Base-by-base conservation (phyloP, 2,797 vertebrate genomes). In the Scyliorhinus canicula region DNA sequence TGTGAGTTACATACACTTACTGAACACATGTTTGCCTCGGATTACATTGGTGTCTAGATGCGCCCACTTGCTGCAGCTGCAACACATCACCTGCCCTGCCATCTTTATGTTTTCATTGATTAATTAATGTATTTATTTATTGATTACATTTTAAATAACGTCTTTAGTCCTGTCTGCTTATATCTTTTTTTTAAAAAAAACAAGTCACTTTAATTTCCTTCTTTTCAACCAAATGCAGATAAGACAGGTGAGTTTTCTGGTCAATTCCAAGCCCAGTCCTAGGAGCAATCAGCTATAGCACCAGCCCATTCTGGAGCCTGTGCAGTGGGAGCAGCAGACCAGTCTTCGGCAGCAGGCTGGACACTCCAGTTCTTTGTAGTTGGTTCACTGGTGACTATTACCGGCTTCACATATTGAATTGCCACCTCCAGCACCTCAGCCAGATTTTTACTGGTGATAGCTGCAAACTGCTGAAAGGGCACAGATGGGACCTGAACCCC, bases 271-370 rank as follows among this genome's bases (percentile, higher is more conserved):
- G 26, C 82, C 21, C 44, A 50, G 90, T 24, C n/a, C 97, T 98
- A 99, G 95, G 98, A 98, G 99, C 99, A 99, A 94, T 99, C 98
- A 0, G 99, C 97, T 74, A 98, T 96, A 31, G 98, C 97, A 8
- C 98, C 99, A 1, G 98, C 98, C 99, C 99, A 99, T 60, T 99
- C 99, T 0, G 98, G 98, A 21, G 98, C 98, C 97, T 99, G 99
- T 91, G 99, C 98, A 0, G 99, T 99, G 95, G 99, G 99, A 40
- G 99, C 99, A 84, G 98, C 98, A 91, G 98, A 99, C 99, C 99
- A 99, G 95, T 99, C 99, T 96, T 99, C 99, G 0, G 98, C 99
- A 96, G 99, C 97, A 26, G 99, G 98, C 96, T 99, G 98, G 85
- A 98, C 98, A 0, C 98, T 99, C 99, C 99, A 99, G 95, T 99